Base-by-base conservation (phyloP, 2,888 invertebrate species). In the Brenthis ino region DNA sequence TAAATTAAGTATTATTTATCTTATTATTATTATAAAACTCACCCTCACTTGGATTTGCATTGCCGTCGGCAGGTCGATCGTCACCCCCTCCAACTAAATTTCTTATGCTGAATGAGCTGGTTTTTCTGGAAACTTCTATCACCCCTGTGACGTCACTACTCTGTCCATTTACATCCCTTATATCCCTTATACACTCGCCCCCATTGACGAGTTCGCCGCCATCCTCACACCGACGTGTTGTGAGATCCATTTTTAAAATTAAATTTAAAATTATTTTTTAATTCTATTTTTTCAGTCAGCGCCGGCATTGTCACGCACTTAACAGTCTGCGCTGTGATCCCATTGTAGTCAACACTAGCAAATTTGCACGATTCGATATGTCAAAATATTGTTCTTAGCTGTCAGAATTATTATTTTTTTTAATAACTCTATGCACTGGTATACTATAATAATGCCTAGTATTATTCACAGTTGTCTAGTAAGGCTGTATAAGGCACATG, bases 161-260 rank as follows among this genome's bases (percentile, higher is more conserved):
- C 76, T 82, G 85, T 69, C 86, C 88, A 76, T 85, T 86, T 76
- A 82, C 75, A 70, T 81, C 77, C 68, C 67, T 63, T 33, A 63
- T 63, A 53, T 63, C 63, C 14, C 63, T 51, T 20, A 63, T 28
- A 55, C 67, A 67, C 43, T 67, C 63, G 20, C 50, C 51, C 28
- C 67, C 67, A 24, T 63, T 67, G 50, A 57, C 74, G 64, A 60
- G 79, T 16, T 71, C 80, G 67, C 76, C 78, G 68, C 84, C 88
- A 77, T 82, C 78, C 74, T 88, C 90, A 76, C 84, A 86, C 55
- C 92, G 87, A 72, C 93, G 90, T 73, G 91, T 93, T 33, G 92
- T 91, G 85, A 93, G 84, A 89, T 93, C 93, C 93, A 93, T 93
- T 79, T 87, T 88, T 80, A 75, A 81, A 76, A 77, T 69, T 43